Base-by-base conservation (phyloP, 2,113 vertebrate genomes). In the Protobothrops mucrosquamatus region DNA sequence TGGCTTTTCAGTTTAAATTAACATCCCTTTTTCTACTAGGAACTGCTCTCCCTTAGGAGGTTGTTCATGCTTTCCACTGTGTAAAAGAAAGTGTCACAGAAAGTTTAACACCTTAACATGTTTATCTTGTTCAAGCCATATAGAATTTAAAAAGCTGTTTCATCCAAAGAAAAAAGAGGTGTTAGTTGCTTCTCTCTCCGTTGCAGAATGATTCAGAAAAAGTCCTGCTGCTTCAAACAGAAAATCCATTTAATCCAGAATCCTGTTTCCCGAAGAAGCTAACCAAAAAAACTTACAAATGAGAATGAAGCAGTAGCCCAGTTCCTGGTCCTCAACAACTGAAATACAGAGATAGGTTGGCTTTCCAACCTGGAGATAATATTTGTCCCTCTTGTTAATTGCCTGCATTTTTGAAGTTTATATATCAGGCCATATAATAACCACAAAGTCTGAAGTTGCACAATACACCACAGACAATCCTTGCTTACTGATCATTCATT, bases 1-100 rank as follows among this genome's bases (percentile, higher is more conserved):
- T 39, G 55, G 85, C 52, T 85, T 93, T 52, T 93, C 54, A 59
- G 39, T 85, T 52, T 90, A 93, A 61, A 93, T 48, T 89, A 89
- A 92, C 57, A 3, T 54, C 86, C n/a, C 86, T 88, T 90, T 12
- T 23, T 88, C 20, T 81, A 2, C 87, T 74, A 81, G n/a, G 89
- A 87, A 57, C 52, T 26, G 59, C 74, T 54, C 26, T n/a, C 88
- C 52, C 54, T 51, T 15, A 10, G 39, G 64, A 89, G 46, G 87
- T 22, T 81, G 24, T 23, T 74, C 26, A 88, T 89, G 59, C 69
- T 85, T 89, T 56, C 74, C 87, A 74, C 6, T 3, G 59, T 54
- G 48, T 69, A 26, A 92, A 34, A 64, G 29, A 8, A 39, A 23
- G 6, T 23, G 48, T 39, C 57, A 69, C 5, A 56, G 4, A 54